A percentile compares a stretch with the other conserved stretches of the same genome.
Evolutionary conservation across 2,797 vertebrate genomes (phyloP).

Genomic region (Borostomias antarcticus): DNA sequence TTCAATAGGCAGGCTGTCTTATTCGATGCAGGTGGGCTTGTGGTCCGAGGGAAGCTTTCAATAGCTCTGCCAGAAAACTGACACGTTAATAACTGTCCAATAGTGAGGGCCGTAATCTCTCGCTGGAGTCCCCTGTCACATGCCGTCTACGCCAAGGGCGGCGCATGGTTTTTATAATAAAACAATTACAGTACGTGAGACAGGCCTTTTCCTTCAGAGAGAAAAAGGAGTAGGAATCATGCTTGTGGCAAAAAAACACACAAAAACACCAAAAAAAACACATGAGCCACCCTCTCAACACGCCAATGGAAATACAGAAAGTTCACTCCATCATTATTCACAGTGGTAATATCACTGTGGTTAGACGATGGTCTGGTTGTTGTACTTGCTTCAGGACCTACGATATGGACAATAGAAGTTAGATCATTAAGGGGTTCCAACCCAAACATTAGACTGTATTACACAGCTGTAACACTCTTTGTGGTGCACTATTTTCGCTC

Average conservation of each 20-base stretch:
- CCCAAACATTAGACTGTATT: background rate
- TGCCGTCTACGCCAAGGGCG: slow-evolving; percentile 16
- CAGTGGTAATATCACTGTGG: no score
- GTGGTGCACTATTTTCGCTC: no score
- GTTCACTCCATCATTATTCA: slow-evolving; percentile 59
- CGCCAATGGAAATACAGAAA: slow-evolving; percentile 57
- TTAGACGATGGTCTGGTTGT: no score
- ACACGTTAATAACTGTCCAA: slow-evolving; percentile 50
- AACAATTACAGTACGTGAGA: slow-evolving; percentile 52
- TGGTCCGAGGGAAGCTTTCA: slow-evolving; percentile 61
- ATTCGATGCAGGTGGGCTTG: slow-evolving; percentile 82
- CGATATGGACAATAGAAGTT: slow-evolving; percentile 25
- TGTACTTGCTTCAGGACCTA: slow-evolving; percentile 29
- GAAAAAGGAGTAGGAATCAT: slow-evolving; percentile 46
- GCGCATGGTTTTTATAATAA: slow-evolving; percentile 57
- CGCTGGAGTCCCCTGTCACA: slow-evolving; percentile 22
- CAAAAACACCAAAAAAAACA: no score
- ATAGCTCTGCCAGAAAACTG: slow-evolving; percentile 54
- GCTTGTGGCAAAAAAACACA: slow-evolving; percentile 53
- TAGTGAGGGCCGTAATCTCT: slow-evolving; percentile 22
- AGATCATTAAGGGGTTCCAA: background rate
- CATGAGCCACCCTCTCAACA: slow-evolving; percentile 50
- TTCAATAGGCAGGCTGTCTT: slow-evolving; percentile 76
- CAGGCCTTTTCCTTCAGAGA: slow-evolving; percentile 46
- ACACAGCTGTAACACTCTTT: background rate